Percentiles rank a stretch among this genome's conserved stretches.
These are phyloP conservation scores for Myanophis thanlyinensis DNA, from an alignment of 2,113 vertebrate species.

Conservation along the genomic window DNA sequence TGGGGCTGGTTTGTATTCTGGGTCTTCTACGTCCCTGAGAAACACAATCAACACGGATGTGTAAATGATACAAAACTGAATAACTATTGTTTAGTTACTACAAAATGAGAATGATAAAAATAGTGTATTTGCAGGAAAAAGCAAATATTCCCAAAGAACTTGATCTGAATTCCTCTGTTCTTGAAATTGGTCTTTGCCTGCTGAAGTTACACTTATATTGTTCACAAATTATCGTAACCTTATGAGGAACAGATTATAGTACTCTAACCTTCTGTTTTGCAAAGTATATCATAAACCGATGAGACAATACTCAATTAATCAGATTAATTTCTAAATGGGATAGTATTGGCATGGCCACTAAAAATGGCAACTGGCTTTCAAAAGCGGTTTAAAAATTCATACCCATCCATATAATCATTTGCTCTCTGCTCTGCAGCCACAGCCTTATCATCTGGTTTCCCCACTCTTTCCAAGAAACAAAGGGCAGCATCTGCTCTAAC, in stretches of 20 bases:
- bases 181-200: background rate
- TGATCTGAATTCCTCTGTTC: background rate
- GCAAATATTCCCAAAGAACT: background rate
- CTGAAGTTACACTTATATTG: background rate
- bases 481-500: constrained; percentile 91
- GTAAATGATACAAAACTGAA: constrained; percentile 10
- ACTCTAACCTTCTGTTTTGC: background rate
- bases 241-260: background rate
- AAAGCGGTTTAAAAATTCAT: constrained; percentile 38
- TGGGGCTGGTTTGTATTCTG: constrained; percentile 97
- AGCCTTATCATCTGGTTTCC: constrained; percentile 96
- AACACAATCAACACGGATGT: constrained; percentile 50
- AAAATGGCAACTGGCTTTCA: background rate
- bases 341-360: background rate
- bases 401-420: constrained; percentile 98
- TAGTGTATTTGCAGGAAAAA: background rate
- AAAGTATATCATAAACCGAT: background rate
- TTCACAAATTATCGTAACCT: background rate
- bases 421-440: constrained; percentile 96
- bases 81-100: constrained; percentile 9
- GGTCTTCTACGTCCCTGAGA: constrained; percentile 93
- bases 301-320: background rate
- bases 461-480: constrained; percentile 93
- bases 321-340: background rate
- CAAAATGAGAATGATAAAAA: background rate